Evolutionary conservation across 1,140 invertebrate genomes (phyloP), one percentile per base, ranked within the genome.

Genomic region (Papilio polytes): DNA sequence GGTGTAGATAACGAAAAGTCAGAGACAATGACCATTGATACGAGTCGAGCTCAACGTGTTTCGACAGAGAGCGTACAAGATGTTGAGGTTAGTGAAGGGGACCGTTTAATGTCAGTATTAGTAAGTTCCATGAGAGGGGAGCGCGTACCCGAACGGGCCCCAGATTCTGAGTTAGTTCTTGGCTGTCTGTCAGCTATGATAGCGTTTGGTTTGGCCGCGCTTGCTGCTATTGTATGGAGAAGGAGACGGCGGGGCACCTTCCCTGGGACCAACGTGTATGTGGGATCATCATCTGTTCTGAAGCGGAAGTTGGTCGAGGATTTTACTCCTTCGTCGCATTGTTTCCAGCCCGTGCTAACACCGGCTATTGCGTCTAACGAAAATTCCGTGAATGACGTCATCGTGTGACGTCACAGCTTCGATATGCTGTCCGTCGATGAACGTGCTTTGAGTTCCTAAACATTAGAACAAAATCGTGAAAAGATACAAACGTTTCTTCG

Each of bases 391-490:
- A 88, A 94, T 78, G 95, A 96, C 89, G 96, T 96, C 81, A 95
- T 96, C 80, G 96, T 96, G 94, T 96, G 96, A 96, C 96, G 96
- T 92, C 96, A 96, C 92, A 96, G 95, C 90, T 95, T 95, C 89
- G 95, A 95, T 87, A 95, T 94, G 91, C 91, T 95, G 88, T 94
- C 94, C 70, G 85, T 95, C 81, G 91, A 94, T 86, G 90, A 93
- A 88, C 89, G 91, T 87, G 85, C 90, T 86, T 90, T 92, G 87
- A 94, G 92, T 95, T 95, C 94, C 94, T 95, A 95, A 92, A 94
- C 86, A 84, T 85, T 86, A 85, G 87, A 92, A 88, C 84, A 89
- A 83, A 88, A 84, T 85, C 84, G 89, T 80, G 82, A 78, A 82
- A 85, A 84, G 83, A 74, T 84, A 84, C 85, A 83, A 80, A 85